These are phyloP conservation scores for Saimiri boliviensis DNA, from an alignment of 2,113 vertebrate species.

Conservation along the genomic window DNA sequence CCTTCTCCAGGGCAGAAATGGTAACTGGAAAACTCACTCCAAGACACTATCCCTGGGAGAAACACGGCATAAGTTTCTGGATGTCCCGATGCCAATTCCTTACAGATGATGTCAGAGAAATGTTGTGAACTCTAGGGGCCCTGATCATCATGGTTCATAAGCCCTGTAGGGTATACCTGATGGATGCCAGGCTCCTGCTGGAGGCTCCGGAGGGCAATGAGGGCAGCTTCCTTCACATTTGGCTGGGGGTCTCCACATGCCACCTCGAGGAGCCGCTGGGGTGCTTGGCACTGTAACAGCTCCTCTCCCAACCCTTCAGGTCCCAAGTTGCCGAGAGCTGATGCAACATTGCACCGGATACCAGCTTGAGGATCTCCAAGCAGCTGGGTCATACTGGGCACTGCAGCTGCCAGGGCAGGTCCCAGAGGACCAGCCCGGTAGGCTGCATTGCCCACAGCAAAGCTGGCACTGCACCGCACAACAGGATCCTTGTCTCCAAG, in stretches of 20 bases:
- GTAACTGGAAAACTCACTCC: not conserved
- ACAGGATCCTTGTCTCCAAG: constrained; percentile 78
- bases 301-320: constrained; percentile 67
- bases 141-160: not conserved
- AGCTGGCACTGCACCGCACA: constrained; percentile 82
- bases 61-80: not conserved
- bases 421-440: constrained; percentile 56
- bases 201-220: constrained; percentile 82
- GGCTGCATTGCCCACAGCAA: constrained; percentile 84
- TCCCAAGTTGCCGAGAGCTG: constrained; percentile 84
- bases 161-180: constrained; percentile 77
- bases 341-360: constrained; percentile 81
- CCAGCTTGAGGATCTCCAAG: constrained; percentile 77
- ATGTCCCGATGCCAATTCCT: not conserved
- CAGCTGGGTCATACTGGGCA: constrained; percentile 78
- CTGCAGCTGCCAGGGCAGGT: constrained; percentile 57
- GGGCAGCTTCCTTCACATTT: constrained; percentile 81
- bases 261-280: constrained; percentile 80
- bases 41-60: not conserved
- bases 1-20: not conserved
- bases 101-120: not conserved
- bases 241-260: constrained; percentile 80
- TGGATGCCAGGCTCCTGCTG: constrained; percentile 74
- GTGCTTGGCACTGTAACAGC: constrained; percentile 76
- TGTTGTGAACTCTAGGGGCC: not conserved